Percentiles rank a stretch among this genome's conserved stretches.
Conservation (phyloP, 2,797 vertebrate genomes). For the Falco rusticolus region DNA sequence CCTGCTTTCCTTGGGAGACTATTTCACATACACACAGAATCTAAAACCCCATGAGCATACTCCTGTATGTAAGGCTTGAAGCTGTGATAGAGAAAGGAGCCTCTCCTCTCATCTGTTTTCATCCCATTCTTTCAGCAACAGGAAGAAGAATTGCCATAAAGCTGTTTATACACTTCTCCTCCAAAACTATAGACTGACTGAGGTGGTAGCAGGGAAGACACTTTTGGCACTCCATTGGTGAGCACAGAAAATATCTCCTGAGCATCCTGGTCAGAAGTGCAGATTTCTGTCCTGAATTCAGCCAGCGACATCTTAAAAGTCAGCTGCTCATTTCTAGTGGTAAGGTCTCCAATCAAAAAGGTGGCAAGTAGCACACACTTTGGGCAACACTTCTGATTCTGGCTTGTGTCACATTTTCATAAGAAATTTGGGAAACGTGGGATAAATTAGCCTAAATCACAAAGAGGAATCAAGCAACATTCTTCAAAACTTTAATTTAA, state of each 20-base stretch:
- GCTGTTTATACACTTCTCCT: not conserved
- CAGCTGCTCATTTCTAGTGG: not conserved
- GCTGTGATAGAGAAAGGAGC: not conserved
- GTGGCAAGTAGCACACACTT: not conserved
- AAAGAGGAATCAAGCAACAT: not conserved
- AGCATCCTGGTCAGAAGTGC: not conserved
- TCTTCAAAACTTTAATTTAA: not conserved
- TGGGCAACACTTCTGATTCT: not conserved
- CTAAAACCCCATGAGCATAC: not conserved
- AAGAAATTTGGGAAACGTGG: not conserved
- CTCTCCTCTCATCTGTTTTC: not conserved
- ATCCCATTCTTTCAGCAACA: not conserved
- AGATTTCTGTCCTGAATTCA: not conserved
- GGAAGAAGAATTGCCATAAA: not conserved
- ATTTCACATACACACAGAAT: not conserved
- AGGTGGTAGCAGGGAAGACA: not conserved
- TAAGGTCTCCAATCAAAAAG: not conserved
- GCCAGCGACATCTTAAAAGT: not conserved
- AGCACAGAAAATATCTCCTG: not conserved
- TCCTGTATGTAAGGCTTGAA: not conserved
- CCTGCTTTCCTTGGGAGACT: constrained; percentile 3
- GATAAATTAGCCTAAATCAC: not conserved
- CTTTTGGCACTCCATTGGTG: not conserved
- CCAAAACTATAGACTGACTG: not conserved
- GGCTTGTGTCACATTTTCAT: not conserved